Evolutionary conservation across 2,888 invertebrate species (phyloP).

Genomic region (Timema cristinae): DNA sequence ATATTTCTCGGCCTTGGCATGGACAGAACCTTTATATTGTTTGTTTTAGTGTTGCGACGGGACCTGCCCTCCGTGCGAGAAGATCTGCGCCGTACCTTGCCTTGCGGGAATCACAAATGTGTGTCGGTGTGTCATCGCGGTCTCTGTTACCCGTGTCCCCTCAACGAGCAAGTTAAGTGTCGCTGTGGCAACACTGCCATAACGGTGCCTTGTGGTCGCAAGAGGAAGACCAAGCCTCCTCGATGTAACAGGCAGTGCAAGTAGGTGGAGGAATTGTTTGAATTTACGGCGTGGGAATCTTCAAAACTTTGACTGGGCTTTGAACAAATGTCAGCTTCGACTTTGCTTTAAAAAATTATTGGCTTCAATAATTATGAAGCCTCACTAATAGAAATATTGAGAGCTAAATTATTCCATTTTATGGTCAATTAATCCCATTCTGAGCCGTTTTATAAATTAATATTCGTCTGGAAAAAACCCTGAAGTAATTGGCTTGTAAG

Average conservation of each 20-base stretch:
- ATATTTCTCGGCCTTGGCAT: too few species aligned
- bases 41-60: slow-evolving; percentile 73
- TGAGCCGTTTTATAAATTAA: too few species aligned
- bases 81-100: slow-evolving; percentile 74
- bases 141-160: slow-evolving; percentile 78
- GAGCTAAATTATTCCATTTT: too few species aligned
- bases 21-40: slow-evolving; percentile 10
- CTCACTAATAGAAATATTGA: too few species aligned
- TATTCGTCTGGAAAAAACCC: too few species aligned
- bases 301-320: too few species aligned
- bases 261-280: slow-evolving; percentile 43
- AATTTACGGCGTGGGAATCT: too few species aligned
- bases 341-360: too few species aligned
- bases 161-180: slow-evolving; percentile 67
- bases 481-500: too few species aligned
- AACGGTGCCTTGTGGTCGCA: slow-evolving; percentile 82
- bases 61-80: slow-evolving; percentile 78
- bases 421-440: too few species aligned
- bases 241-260: slow-evolving; percentile 70
- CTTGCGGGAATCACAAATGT: slow-evolving; percentile 86
- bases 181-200: slow-evolving; percentile 74
- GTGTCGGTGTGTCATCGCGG: slow-evolving; percentile 74
- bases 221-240: slow-evolving; percentile 71
- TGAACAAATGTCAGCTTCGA: too few species aligned
- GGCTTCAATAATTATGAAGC: too few species aligned